Conservation (phyloP, 2,888 invertebrate genomes). For the Ormyrus pomaceus region DNA sequence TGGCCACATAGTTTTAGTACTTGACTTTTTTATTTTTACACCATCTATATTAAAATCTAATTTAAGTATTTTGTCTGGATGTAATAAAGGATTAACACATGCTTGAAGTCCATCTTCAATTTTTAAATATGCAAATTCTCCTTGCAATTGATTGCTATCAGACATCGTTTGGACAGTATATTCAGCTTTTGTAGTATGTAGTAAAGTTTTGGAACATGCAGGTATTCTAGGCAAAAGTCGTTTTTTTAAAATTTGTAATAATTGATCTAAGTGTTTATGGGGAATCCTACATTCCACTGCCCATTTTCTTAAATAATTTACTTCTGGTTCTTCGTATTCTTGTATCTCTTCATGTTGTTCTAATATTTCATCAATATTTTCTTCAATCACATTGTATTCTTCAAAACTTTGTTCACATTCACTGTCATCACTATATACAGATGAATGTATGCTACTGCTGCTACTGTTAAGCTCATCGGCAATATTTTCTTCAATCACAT, state of each 20-base stretch:
- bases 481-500: too few species aligned
- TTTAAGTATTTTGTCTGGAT: conserved; percentile 29
- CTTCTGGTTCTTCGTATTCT: background rate
- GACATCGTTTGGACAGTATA: conserved; percentile 43
- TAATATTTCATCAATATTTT: conserved; percentile 57
- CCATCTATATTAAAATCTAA: conserved; percentile 43
- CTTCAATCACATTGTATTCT: too few species aligned
- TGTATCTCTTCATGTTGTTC: conserved; percentile 32
- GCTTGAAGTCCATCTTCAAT: conserved; percentile 39
- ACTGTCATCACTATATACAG: too few species aligned
- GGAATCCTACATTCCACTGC: conserved; percentile 36
- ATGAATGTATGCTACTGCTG: too few species aligned
- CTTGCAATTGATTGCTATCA: conserved; percentile 33
- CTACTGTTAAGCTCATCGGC: too few species aligned
- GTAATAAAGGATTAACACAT: conserved; percentile 45
- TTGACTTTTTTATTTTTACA: conserved; percentile 44
- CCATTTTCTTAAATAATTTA: conserved; percentile 40
- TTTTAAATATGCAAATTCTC: conserved; percentile 52
- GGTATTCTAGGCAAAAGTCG: conserved; percentile 47
- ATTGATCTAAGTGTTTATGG: conserved; percentile 45
- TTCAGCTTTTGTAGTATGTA: conserved; percentile 36
- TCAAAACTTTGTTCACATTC: too few species aligned
- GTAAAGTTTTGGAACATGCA: conserved; percentile 53
- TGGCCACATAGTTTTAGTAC: conserved; percentile 54
- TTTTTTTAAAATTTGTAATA: conserved; percentile 47